Percentiles rank a stretch among this genome's conserved stretches.
phyloP scores from a whole-genome alignment of 53 echinoderm and acorn worm genomes.

The Echinarachnius parma region DNA sequence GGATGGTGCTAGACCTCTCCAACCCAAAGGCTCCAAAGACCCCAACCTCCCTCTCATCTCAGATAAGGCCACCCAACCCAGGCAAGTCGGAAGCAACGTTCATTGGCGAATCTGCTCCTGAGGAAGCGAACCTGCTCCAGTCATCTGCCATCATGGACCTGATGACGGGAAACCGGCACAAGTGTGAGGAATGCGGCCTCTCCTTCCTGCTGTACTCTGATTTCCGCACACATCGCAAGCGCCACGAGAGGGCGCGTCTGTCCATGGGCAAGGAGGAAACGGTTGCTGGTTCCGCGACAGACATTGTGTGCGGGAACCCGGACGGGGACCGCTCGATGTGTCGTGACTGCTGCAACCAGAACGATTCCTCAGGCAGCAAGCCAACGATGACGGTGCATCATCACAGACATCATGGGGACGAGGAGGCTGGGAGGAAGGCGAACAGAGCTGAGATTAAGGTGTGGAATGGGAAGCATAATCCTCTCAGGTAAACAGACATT shows the following conservation, averaged over 20 bases:
- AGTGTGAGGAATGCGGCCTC: conserved; percentile 94
- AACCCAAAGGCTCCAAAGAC: conserved; percentile 39
- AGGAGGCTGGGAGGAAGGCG: neutral
- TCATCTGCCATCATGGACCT: conserved; percentile 78
- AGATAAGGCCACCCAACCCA: conserved; percentile 9
- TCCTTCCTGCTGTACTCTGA: conserved; percentile 95
- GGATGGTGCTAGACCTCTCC: conserved; percentile 55
- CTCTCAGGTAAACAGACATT: conserved; percentile 24
- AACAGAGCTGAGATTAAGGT: conserved; percentile 20
- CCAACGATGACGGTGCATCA: conserved; percentile 29
- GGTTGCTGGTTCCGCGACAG: conserved; percentile 13
- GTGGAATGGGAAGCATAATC: conserved; percentile 43
- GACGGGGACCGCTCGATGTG: conserved; percentile 87
- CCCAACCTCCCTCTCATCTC: conserved; percentile 23
- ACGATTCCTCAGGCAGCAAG: conserved; percentile 47
- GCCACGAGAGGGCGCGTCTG: conserved; percentile 84
- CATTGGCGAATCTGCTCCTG: conserved; percentile 32
- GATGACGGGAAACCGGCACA: conserved; percentile 90
- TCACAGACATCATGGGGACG: conserved; percentile 25
- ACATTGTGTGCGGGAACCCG: conserved; percentile 74
- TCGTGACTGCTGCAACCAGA: conserved; percentile 88
- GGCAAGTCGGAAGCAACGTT: conserved; percentile 27
- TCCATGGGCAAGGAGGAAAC: conserved; percentile 78
- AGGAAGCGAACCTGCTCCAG: conserved; percentile 57
- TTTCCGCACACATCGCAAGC: conserved; percentile 89